Conservation (phyloP, 2,888 invertebrate species). For the Merodon equestris region DNA sequence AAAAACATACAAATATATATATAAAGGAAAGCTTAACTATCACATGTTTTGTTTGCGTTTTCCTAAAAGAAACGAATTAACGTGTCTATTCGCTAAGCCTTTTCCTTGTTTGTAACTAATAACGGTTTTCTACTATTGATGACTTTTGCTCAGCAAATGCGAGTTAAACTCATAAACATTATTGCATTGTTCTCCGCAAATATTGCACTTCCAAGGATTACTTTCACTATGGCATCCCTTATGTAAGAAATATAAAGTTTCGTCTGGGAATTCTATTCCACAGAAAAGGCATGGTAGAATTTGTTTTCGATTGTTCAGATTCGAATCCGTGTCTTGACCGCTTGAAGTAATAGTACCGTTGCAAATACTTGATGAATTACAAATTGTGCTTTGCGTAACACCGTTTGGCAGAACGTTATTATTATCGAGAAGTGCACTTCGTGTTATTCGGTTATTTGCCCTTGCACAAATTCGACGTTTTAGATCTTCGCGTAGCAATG, state of each 20-base stretch:
- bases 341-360: conserved; percentile 86
- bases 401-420: conserved; percentile 77
- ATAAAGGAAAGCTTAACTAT: conserved; percentile 67
- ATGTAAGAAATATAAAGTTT: conserved; percentile 97
- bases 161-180: conserved; percentile 98
- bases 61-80: conserved; percentile 52
- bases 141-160: conserved; percentile 95
- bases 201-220: conserved; percentile 98
- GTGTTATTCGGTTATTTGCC: conserved; percentile 81
- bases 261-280: conserved; percentile 96
- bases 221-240: conserved; percentile 98
- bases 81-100: conserved; percentile 35
- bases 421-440: conserved; percentile 75
- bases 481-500: conserved; percentile 89
- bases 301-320: conserved; percentile 79
- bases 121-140: conserved; percentile 82
- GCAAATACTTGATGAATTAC: conserved; percentile 79
- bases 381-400: conserved; percentile 73
- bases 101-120: conserved; percentile 19
- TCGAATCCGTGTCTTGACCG: conserved; percentile 81
- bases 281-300: conserved; percentile 92
- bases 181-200: conserved; percentile 96
- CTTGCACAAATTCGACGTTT: conserved; percentile 88
- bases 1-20: conserved; percentile 13
- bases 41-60: conserved; percentile 65